These are phyloP conservation scores for Halictus rubicundus DNA, from an alignment of 1,140 invertebrate species.

Conservation along the genomic window DNA sequence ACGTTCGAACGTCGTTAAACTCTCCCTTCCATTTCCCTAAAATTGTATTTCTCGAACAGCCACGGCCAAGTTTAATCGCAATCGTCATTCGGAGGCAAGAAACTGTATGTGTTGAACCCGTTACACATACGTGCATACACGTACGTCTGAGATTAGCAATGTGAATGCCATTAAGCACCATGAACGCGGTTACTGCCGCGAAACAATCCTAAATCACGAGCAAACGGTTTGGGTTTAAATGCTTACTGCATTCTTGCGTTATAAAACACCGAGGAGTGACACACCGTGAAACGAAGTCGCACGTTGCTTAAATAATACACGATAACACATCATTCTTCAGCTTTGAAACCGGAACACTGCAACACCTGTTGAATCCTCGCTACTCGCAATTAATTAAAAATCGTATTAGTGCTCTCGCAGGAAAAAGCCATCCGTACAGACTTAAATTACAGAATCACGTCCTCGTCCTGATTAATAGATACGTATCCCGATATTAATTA, in stretches of 20 bases:
- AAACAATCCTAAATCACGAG: conserved; percentile 3
- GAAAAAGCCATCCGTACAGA: conserved; percentile 17
- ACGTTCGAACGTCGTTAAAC: no score
- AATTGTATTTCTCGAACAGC: no score
- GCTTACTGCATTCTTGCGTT: neutral
- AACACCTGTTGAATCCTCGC: conserved; percentile 45
- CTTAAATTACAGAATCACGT: neutral
- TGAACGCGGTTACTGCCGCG: conserved; percentile 3
- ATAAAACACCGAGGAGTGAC: conserved; percentile 8
- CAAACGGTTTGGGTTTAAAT: conserved; percentile 4
- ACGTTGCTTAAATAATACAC: neutral
- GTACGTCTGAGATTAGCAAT: neutral
- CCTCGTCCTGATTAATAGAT: conserved; percentile 3
- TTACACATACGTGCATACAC: neutral
- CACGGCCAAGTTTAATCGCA: no score
- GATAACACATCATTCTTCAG: conserved; percentile 1
- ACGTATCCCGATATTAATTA: no score
- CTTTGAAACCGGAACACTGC: neutral
- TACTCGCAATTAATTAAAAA: conserved; percentile 53
- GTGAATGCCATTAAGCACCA: conserved; percentile 22
- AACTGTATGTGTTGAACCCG: neutral
- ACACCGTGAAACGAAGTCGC: neutral
- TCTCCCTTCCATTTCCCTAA: no score
- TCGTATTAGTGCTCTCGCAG: conserved; percentile 21
- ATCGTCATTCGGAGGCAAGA: neutral